A percentile compares a stretch with the other conserved stretches of the same genome.
Conservation (phyloP, 2,113 vertebrate species). For the Stictonetta naevosa region DNA sequence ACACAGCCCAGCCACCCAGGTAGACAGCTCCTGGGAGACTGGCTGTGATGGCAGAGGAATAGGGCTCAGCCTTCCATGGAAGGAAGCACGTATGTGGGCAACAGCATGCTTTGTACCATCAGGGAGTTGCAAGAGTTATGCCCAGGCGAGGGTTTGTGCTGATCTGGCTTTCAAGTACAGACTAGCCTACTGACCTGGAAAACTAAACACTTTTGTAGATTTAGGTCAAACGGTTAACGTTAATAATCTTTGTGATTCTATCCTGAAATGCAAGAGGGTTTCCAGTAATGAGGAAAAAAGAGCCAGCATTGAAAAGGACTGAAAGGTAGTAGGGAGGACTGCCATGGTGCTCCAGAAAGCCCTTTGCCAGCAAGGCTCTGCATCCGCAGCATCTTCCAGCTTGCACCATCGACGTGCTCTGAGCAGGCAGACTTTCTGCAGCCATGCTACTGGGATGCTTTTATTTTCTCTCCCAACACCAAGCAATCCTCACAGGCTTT, state of each 20-base stretch:
- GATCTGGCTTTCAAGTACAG: not conserved
- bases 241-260: not conserved
- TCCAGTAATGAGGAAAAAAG: not conserved
- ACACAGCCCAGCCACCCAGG: not conserved
- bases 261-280: not conserved
- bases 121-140: not conserved
- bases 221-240: not conserved
- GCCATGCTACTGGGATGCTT: too few relatives aligned
- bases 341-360: not conserved
- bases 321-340: not conserved
- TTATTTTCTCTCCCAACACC: not conserved
- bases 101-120: rapidly evolving
- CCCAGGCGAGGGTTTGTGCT: not conserved
- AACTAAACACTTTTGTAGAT: not conserved
- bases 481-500: not conserved
- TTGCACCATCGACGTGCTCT: not conserved
- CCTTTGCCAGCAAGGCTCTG: not conserved
- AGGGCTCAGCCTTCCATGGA: not conserved
- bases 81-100: rapidly evolving
- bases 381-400: not conserved
- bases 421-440: not conserved
- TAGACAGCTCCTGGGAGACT: not conserved
- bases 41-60: not conserved
- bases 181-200: not conserved
- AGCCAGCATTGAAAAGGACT: not conserved